phyloP scores from a whole-genome alignment of 2,888 invertebrate species.

The Lacanobia oleracea region DNA sequence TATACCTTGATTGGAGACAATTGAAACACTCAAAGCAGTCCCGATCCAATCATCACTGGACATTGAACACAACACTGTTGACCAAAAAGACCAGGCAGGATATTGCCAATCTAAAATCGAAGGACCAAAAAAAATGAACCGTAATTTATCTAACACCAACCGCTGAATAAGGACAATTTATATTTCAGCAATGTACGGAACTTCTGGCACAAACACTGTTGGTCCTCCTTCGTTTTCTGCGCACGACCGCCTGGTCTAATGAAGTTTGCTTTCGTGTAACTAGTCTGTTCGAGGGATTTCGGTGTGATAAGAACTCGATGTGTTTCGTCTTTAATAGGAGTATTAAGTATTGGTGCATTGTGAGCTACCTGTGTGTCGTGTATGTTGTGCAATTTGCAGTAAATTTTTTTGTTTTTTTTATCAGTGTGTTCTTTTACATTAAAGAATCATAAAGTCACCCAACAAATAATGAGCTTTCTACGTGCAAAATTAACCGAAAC shows the following conservation, averaged over 20 bases:
- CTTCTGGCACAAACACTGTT: slow-evolving; percentile 40
- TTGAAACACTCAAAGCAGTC: slow-evolving; percentile 2
- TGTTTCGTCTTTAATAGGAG: slow-evolving; percentile 32
- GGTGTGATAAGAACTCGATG: slow-evolving; percentile 46
- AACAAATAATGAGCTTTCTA: too few species aligned
- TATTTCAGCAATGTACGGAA: slow-evolving; percentile 49
- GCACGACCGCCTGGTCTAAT: slow-evolving; percentile 63
- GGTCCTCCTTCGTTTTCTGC: slow-evolving; percentile 55
- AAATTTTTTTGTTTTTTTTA: neutral
- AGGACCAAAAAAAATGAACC: slow-evolving; percentile 26
- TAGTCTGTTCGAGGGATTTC: slow-evolving; percentile 49
- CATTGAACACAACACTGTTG: neutral
- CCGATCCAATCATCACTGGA: neutral
- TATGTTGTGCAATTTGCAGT: neutral
- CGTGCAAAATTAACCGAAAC: neutral
- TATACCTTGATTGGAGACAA: slow-evolving; percentile 1
- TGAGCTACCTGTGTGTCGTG: neutral
- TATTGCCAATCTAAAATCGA: slow-evolving; percentile 29
- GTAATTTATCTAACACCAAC: slow-evolving; percentile 47
- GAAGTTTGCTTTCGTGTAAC: slow-evolving; percentile 64
- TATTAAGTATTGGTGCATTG: neutral
- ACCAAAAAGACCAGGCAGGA: slow-evolving; percentile 29
- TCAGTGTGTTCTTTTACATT: too few species aligned
- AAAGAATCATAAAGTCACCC: too few species aligned
- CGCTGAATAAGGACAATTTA: slow-evolving; percentile 58